A percentile compares a stretch with the other conserved stretches of the same genome.
Evolutionary conservation across 1,140 invertebrate species (phyloP).

Genomic region (Drosophila repletoides): DNA sequence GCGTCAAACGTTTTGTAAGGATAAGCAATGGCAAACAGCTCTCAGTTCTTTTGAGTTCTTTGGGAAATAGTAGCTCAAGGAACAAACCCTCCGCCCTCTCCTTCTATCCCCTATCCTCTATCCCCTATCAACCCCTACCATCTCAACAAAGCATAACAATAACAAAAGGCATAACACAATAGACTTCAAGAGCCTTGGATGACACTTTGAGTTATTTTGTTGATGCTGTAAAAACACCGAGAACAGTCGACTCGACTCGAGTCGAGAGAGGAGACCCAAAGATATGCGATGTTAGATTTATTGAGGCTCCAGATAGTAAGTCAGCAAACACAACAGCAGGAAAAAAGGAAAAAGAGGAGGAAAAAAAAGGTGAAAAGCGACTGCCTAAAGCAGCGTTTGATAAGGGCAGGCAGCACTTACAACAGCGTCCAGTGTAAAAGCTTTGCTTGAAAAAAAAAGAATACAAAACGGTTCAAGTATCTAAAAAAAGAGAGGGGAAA

Average conservation of each 20-base stretch:
- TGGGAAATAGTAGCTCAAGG: conserved; percentile 1
- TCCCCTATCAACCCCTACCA: not conserved
- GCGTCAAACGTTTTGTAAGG: conserved; percentile 64
- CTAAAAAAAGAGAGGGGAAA: not conserved
- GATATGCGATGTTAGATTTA: conserved; percentile 75
- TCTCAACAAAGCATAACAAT: conserved; percentile 51
- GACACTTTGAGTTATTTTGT: conserved; percentile 79
- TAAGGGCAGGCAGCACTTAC: conserved; percentile 51
- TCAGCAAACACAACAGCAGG: conserved; percentile 6
- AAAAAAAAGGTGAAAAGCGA: conserved; percentile 41
- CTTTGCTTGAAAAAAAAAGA: conserved; percentile 34
- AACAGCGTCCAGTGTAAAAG: conserved; percentile 50
- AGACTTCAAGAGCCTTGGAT: conserved; percentile 76
- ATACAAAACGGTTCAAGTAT: conserved; percentile 15
- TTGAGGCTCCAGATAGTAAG: conserved; percentile 42
- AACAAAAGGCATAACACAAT: conserved; percentile 59
- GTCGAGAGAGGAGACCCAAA: conserved; percentile 28
- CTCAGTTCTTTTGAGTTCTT: not conserved
- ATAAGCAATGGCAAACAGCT: conserved; percentile 47
- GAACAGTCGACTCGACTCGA: too few relatives aligned
- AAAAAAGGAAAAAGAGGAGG: not conserved
- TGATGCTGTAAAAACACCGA: conserved; percentile 70
- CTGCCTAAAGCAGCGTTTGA: conserved; percentile 48
- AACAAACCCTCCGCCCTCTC: not conserved
- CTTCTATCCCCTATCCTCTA: not conserved